Percentiles rank a stretch among this genome's conserved stretches.
Evolutionary conservation across 2,888 invertebrate genomes (phyloP).

Genomic region (Scaptomyza flava): DNA sequence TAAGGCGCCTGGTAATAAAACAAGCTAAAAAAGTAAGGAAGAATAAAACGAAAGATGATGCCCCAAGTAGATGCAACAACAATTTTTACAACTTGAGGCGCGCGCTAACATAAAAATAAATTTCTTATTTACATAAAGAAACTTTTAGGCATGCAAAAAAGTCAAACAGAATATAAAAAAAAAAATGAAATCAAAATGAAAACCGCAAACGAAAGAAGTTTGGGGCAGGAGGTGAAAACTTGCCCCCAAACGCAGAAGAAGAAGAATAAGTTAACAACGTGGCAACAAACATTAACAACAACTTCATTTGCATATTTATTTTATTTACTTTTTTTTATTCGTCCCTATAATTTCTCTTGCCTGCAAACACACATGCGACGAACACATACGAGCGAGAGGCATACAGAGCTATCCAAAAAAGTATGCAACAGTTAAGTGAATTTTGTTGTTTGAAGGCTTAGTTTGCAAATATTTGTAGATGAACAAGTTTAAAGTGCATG

Average conservation of each 20-base stretch:
- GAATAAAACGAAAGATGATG: constrained; percentile 39
- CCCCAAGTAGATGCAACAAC: constrained; percentile 36
- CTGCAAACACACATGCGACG: constrained; percentile 32
- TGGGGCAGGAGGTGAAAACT: neutral
- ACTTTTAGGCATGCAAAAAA: constrained; percentile 61
- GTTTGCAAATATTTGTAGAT: constrained; percentile 45
- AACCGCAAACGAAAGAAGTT: constrained; percentile 65
- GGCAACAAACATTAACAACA: constrained; percentile 69
- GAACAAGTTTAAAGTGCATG: constrained; percentile 46
- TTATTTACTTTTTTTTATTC: constrained; percentile 19
- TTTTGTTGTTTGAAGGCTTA: constrained; percentile 66
- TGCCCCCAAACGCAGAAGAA: neutral
- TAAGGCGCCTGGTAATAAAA: constrained; percentile 71
- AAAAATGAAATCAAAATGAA: constrained; percentile 56
- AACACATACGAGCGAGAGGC: constrained; percentile 4
- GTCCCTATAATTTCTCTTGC: constrained; percentile 65
- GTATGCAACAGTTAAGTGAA: constrained; percentile 68
- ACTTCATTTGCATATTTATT: constrained; percentile 70
- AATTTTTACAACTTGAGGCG: constrained; percentile 76
- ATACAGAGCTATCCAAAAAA: constrained; percentile 22
- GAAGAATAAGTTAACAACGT: constrained; percentile 15
- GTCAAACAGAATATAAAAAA: constrained; percentile 4
- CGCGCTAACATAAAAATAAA: constrained; percentile 76
- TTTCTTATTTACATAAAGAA: constrained; percentile 79
- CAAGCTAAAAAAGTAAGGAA: constrained; percentile 33